Evolutionary conservation across 2,888 invertebrate species (phyloP).

Genomic region (Phyllotreta cruciferae): DNA sequence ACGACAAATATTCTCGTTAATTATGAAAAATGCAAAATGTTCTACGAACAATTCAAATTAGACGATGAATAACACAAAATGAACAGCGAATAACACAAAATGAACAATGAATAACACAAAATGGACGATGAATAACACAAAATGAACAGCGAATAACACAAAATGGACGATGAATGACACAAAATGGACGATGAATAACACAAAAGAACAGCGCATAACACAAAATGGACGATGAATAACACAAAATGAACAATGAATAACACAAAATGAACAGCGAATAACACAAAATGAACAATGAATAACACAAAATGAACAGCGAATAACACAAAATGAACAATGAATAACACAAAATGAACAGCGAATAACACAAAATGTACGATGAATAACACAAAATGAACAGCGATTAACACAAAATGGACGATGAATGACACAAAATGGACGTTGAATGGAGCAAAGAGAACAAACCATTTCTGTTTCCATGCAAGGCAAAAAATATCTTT

Average conservation of each 20-base stretch:
- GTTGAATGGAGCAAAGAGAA: background rate
- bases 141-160: too few species aligned
- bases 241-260: background rate
- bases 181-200: background rate
- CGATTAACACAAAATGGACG: background rate
- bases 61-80: too few species aligned
- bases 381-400: background rate
- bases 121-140: background rate
- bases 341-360: too few species aligned
- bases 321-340: too few species aligned
- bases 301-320: too few species aligned
- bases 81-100: too few species aligned
- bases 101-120: background rate
- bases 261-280: background rate
- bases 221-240: background rate
- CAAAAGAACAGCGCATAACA: too few species aligned
- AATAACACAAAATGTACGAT: too few species aligned
- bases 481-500: slow-evolving; percentile 9
- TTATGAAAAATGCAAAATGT: too few species aligned
- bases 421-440: background rate
- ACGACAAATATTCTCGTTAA: too few species aligned
- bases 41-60: too few species aligned
- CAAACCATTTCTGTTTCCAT: background rate
- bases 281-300: too few species aligned
- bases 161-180: background rate